A percentile compares a stretch with the other conserved stretches of the same genome.
Conservation (phyloP, 1,140 invertebrate genomes). For the Heliconius hewitsoni region DNA sequence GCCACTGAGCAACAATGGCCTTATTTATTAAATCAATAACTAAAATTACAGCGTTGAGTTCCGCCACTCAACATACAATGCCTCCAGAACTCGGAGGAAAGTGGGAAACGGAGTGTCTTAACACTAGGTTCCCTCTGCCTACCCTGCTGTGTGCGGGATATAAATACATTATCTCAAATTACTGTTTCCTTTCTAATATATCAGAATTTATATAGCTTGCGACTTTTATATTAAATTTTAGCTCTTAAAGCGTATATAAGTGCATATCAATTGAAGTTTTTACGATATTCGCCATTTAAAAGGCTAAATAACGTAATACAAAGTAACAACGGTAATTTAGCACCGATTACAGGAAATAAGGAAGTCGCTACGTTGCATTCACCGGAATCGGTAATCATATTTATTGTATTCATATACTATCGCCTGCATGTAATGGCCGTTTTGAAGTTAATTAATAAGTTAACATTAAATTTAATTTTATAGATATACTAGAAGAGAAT, state of each 20-base stretch:
- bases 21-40: too few relatives aligned
- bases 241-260: neutral
- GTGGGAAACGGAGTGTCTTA: too few relatives aligned
- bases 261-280: neutral
- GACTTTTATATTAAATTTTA: conserved; percentile 8
- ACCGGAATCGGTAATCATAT: neutral
- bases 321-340: conserved; percentile 1
- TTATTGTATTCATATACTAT: neutral
- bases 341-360: conserved; percentile 8
- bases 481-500: neutral
- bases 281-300: neutral
- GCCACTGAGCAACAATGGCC: too few relatives aligned
- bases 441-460: neutral
- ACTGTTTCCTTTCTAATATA: neutral
- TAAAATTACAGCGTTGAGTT: too few relatives aligned
- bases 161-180: neutral
- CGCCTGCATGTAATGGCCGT: neutral
- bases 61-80: too few relatives aligned
- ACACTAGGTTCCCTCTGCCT: too few relatives aligned
- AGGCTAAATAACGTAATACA: neutral
- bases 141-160: neutral
- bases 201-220: neutral
- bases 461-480: neutral
- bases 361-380: neutral
- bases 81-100: too few relatives aligned